These are phyloP conservation scores for Antigone vipio DNA, from an alignment of 2,113 vertebrate species.

Conservation along the genomic window DNA sequence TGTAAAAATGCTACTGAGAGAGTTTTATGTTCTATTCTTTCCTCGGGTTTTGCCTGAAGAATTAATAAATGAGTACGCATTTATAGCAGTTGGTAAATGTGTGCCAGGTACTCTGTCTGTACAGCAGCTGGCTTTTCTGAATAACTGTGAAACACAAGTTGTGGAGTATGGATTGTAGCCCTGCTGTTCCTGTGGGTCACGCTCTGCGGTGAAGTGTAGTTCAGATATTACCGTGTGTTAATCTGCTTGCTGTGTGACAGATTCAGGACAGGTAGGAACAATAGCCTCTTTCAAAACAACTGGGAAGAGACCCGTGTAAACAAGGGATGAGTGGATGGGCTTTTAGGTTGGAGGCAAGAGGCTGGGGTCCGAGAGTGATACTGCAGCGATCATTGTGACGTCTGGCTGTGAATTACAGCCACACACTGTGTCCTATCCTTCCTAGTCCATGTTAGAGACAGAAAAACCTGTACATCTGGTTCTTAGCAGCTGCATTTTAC, in stretches of 20 bases:
- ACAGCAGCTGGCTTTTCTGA: background rate
- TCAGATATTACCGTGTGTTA: accelerated
- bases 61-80: background rate
- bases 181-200: background rate
- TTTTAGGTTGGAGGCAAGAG: background rate
- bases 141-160: background rate
- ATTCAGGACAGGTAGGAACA: background rate
- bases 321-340: background rate
- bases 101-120: background rate
- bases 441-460: background rate
- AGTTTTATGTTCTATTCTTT: background rate
- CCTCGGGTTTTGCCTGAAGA: background rate
- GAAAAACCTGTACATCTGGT: background rate
- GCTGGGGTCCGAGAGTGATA: accelerated
- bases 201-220: background rate
- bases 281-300: background rate
- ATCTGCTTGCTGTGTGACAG: background rate
- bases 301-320: background rate
- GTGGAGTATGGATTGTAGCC: background rate
- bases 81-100: background rate
- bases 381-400: accelerated
- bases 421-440: background rate
- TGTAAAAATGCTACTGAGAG: background rate
- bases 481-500: background rate
- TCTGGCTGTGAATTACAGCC: background rate